Evolutionary conservation across 2,888 invertebrate genomes (phyloP).

Genomic region (Drosophila ustulata): DNA sequence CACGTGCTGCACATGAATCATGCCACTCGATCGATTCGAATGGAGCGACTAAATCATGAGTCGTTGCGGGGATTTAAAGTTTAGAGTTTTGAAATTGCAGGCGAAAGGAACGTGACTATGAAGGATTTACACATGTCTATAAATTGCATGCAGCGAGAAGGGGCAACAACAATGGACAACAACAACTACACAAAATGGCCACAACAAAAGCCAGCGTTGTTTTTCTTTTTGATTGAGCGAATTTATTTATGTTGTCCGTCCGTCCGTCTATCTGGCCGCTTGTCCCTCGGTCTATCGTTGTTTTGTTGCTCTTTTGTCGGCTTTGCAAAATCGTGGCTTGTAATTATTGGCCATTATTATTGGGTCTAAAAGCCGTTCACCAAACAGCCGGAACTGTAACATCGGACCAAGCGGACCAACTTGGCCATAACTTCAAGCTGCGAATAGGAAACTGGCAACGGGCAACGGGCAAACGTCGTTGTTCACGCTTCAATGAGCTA

Average conservation of each 20-base stretch:
- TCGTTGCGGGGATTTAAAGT: slow-evolving; percentile 44
- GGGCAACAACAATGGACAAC: slow-evolving; percentile 25
- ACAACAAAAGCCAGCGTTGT: slow-evolving; percentile 40
- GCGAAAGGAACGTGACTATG: slow-evolving; percentile 68
- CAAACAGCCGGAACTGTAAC: slow-evolving; percentile 69
- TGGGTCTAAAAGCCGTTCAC: slow-evolving; percentile 67
- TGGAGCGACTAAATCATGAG: slow-evolving; percentile 68
- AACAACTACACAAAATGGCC: slow-evolving; percentile 19
- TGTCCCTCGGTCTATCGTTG: slow-evolving; percentile 14
- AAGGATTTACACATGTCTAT: slow-evolving; percentile 70
- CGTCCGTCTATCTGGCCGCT: slow-evolving; percentile 3
- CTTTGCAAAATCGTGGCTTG: slow-evolving; percentile 76
- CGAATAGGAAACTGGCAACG: slow-evolving; percentile 55
- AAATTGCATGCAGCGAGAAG: slow-evolving; percentile 53
- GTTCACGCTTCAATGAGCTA: slow-evolving; percentile 65
- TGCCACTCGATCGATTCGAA: slow-evolving; percentile 48
- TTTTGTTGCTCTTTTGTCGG: slow-evolving; percentile 49
- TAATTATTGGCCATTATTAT: slow-evolving; percentile 78
- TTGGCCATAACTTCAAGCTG: slow-evolving; percentile 27
- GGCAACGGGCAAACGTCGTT: slow-evolving; percentile 53
- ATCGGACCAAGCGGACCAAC: slow-evolving; percentile 28
- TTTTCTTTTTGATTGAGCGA: slow-evolving; percentile 68
- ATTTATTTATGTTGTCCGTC: slow-evolving; percentile 54
- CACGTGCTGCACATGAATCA: slow-evolving; percentile 63
- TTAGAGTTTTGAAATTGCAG: slow-evolving; percentile 44